A percentile compares a stretch with the other conserved stretches of the same genome.
Evolutionary conservation across 2,888 invertebrate species (phyloP).

Genomic region (Cotesia congregata): DNA sequence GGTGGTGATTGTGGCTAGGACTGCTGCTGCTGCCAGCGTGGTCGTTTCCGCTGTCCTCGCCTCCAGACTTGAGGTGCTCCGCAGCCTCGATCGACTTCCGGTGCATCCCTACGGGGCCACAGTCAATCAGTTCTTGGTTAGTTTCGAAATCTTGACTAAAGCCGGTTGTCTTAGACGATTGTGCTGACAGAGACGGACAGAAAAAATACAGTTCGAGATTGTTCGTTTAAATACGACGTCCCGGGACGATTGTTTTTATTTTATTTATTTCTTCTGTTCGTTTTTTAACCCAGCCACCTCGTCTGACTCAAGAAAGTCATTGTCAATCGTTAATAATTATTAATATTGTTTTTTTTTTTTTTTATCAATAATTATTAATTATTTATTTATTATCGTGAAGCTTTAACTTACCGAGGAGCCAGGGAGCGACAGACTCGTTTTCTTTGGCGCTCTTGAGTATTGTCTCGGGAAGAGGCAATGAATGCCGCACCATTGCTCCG

Average conservation of each 20-base stretch:
- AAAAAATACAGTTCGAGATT: constrained; percentile 56
- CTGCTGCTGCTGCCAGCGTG: constrained; percentile 64
- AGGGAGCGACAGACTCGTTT: constrained; percentile 97
- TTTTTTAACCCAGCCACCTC: constrained; percentile 16
- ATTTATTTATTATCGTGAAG: not conserved
- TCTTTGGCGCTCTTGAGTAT: constrained; percentile 98
- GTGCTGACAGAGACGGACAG: constrained; percentile 70
- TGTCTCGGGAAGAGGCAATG: constrained; percentile 97
- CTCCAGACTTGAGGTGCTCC: constrained; percentile 90
- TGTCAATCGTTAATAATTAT: constrained; percentile 15
- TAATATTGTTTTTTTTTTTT: constrained; percentile 19
- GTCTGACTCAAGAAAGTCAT: constrained; percentile 18
- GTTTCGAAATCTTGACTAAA: constrained; percentile 70
- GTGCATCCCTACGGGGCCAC: constrained; percentile 91
- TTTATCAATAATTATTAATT: constrained; percentile 21
- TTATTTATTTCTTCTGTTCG: constrained; percentile 33
- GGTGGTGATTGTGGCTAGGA: constrained; percentile 66
- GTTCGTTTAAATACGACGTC: constrained; percentile 15
- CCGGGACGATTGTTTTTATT: constrained; percentile 15
- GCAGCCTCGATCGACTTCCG: constrained; percentile 98
- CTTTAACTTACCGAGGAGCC: constrained; percentile 94
- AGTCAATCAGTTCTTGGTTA: constrained; percentile 70
- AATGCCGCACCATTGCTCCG: constrained; percentile 99
- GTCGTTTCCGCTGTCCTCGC: constrained; percentile 77
- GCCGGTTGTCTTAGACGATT: constrained; percentile 71